Base-by-base conservation (phyloP, 2,113 vertebrate genomes). In the Synchiropus splendidus region DNA sequence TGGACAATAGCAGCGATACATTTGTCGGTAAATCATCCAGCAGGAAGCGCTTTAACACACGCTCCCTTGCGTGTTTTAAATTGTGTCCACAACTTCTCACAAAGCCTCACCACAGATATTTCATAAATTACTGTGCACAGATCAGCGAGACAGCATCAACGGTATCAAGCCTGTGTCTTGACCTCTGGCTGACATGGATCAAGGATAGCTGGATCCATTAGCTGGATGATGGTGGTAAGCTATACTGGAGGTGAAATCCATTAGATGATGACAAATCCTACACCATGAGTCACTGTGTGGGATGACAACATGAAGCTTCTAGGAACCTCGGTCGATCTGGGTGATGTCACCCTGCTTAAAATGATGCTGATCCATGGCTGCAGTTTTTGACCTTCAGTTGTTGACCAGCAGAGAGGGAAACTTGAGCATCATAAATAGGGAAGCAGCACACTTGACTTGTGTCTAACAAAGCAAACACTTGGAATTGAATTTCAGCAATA, bases 261-360 rank as follows among this genome's bases (percentile, higher is more conserved):
- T 66, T 72, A 67, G 52, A 53, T 52, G 54, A 68, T 61, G 59
- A 64, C 66, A 47, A 58, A 51, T 61, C 46, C 51, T 56, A 45
- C 41, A 60, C 13, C 9, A 16, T 76, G 72, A 79, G 60, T 79
- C 77, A 79, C 3, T 49, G 35, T 16, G 36, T 13, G 58, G 63
- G 44, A 61, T 64, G 65, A 77, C 61, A 55, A 31, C 63, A 65
- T 58, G 15, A 12, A 47, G 48, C 48, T 75, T 76, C 72, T 54
- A 44, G 66, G 76, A 79, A 78, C 49, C 51, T 33, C 16, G 57
- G 44, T 50, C 37, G 18, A 62, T 72, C 12, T 10, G 32, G 42
- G 52, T 70, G 64, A 67, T 53, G 48, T 78, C 67, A 72, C 47
- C 39, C 45, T 41, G 37, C 58, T 58, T 48, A 51, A 18, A 52